phyloP scores from a whole-genome alignment of 2,888 invertebrate genomes.

The Encarsia formosa region DNA sequence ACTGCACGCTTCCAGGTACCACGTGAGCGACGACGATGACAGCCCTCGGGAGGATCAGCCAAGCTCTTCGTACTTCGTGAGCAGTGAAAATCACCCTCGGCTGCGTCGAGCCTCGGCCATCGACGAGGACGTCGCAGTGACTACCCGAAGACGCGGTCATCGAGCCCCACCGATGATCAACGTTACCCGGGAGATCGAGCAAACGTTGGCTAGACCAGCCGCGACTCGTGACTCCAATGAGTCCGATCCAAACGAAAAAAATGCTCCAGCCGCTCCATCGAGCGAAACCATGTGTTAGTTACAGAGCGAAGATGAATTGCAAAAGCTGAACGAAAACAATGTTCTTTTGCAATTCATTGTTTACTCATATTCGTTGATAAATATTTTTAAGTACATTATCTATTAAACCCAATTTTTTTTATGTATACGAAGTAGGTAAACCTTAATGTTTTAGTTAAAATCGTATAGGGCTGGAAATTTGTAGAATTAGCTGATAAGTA shows the following conservation, averaged over 20 bases:
- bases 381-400: too few relatives aligned
- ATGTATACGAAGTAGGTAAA: too few relatives aligned
- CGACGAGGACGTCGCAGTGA: conserved; percentile 38
- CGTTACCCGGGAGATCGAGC: conserved; percentile 47
- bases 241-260: conserved; percentile 41
- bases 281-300: conserved; percentile 49
- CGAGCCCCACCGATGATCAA: conserved; percentile 44
- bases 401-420: too few relatives aligned
- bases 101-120: conserved; percentile 42
- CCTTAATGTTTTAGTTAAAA: too few relatives aligned
- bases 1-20: too few relatives aligned
- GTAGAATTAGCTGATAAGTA: too few relatives aligned
- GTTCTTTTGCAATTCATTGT: not conserved
- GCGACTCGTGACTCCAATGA: conserved; percentile 43
- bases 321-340: too few relatives aligned
- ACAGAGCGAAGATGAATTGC: too few relatives aligned
- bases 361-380: not conserved
- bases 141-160: conserved; percentile 32
- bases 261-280: conserved; percentile 44
- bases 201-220: conserved; percentile 45
- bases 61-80: conserved; percentile 37
- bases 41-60: conserved; percentile 18
- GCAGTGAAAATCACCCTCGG: conserved; percentile 44
- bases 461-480: too few relatives aligned
- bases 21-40: conserved; percentile 21